A percentile compares a stretch with the other conserved stretches of the same genome.
Conservation (phyloP, 2,888 invertebrate genomes). For the Liopterus haemorrhoidalis region DNA sequence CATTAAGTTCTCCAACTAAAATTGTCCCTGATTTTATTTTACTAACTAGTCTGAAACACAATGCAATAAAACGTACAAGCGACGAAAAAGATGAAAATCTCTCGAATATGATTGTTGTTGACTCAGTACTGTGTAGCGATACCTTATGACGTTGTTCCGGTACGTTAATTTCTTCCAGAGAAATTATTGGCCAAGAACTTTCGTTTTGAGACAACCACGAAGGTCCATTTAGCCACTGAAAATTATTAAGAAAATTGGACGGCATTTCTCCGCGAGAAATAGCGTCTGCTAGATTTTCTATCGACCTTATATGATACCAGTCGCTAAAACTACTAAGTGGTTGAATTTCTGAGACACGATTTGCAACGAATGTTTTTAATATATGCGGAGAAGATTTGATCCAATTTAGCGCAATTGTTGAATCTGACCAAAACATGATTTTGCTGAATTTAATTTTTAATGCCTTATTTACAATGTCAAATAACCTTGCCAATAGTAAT, state of each 20-base stretch:
- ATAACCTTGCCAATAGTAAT: background rate
- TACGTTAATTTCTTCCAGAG: too few relatives aligned
- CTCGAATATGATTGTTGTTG: background rate
- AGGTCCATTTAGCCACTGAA: background rate
- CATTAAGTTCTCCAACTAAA: background rate
- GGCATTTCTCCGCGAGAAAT: conserved; percentile 1
- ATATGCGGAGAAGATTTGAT: background rate
- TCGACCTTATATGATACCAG: conserved; percentile 12
- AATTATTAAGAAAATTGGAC: background rate
- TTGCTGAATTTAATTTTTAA: background rate
- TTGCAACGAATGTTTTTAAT: background rate
- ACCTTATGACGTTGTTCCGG: background rate
- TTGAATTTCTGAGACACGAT: background rate
- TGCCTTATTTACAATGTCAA: background rate
- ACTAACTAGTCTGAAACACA: background rate
- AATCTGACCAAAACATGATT: background rate
- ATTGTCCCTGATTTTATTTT: background rate
- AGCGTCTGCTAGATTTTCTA: conserved; percentile 23
- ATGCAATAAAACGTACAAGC: background rate
- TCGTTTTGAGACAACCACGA: background rate
- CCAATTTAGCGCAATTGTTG: conserved; percentile 1
- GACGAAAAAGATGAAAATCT: background rate
- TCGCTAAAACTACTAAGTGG: background rate
- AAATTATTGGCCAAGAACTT: background rate
- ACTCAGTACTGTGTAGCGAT: background rate